phyloP scores from a whole-genome alignment of 2,797 vertebrate genomes.

The Lagocephalus sceleratus region DNA sequence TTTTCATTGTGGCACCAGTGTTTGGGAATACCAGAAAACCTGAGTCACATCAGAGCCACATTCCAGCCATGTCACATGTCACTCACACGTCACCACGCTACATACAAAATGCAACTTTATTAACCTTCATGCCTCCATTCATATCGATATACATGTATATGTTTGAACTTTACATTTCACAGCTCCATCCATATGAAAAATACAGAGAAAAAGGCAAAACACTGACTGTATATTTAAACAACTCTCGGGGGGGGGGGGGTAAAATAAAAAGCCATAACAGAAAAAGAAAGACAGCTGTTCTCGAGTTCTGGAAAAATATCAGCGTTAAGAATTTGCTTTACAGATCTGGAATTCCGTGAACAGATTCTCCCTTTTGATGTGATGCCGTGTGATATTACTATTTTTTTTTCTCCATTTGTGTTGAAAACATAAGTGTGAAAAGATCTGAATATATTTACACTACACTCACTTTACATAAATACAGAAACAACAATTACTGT shows the following conservation, averaged over 20 bases:
- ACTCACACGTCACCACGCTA: constrained; percentile 73
- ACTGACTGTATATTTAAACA: constrained; percentile 98
- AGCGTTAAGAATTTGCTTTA: constrained; percentile 84
- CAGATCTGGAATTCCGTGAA: constrained; percentile 83
- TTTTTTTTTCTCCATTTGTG: constrained; percentile 55
- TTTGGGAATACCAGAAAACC: constrained; percentile 55
- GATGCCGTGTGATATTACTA: constrained; percentile 90
- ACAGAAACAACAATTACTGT: constrained; percentile 98
- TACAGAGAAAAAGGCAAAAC: constrained; percentile 85
- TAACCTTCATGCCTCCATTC: constrained; percentile 99
- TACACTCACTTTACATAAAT: constrained; percentile 99
- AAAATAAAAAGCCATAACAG: constrained; percentile 56
- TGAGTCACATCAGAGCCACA: constrained; percentile 42
- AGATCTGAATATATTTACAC: constrained; percentile 99
- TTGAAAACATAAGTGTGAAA: constrained; percentile 87
- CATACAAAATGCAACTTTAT: constrained; percentile 99
- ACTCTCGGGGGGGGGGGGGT: constrained; percentile 80
- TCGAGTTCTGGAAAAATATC: constrained; percentile 86
- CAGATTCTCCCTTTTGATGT: constrained; percentile 90
- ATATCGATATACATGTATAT: constrained; percentile 99
- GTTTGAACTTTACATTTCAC: constrained; percentile 99
- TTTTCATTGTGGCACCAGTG: not conserved
- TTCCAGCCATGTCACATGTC: constrained; percentile 40
- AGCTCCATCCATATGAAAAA: constrained; percentile 98
- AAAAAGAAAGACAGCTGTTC: constrained; percentile 81